Conservation (phyloP, 53 echinoderm and acorn worm species). For the Astropecten irregularis region DNA sequence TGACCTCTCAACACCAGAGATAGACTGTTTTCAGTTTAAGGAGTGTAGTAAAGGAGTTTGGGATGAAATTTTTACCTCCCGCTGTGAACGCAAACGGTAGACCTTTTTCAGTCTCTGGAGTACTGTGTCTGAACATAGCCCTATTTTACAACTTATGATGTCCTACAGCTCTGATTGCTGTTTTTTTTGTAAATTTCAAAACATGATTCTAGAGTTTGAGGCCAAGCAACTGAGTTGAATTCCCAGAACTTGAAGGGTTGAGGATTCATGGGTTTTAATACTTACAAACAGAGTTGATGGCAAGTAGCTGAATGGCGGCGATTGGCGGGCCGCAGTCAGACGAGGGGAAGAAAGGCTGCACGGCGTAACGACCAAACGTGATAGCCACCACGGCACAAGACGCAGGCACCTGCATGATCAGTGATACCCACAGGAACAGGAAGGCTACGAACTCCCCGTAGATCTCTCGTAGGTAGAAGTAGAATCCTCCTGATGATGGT, state of each 20-base stretch:
- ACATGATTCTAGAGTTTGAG: too few species aligned
- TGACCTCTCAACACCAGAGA: too few species aligned
- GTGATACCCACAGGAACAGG: slow-evolving; percentile 73
- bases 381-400: slow-evolving; percentile 68
- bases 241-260: slow-evolving; percentile 57
- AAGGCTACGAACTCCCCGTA: slow-evolving; percentile 78
- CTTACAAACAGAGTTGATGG: slow-evolving; percentile 71
- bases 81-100: too few species aligned
- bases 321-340: slow-evolving; percentile 67
- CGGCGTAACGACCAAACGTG: slow-evolving; percentile 73
- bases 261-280: slow-evolving; percentile 60
- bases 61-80: too few species aligned
- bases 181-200: too few species aligned
- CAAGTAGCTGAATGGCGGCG: slow-evolving; percentile 44
- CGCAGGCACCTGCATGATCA: slow-evolving; percentile 76
- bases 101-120: too few species aligned
- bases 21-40: too few species aligned
- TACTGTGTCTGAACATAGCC: too few species aligned
- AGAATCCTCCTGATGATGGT: slow-evolving; percentile 71
- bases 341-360: slow-evolving; percentile 80
- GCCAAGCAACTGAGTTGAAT: slow-evolving; percentile 67
- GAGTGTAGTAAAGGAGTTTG: too few species aligned
- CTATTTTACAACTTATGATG: too few species aligned
- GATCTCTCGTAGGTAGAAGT: slow-evolving; percentile 75
- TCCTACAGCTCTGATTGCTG: too few species aligned